Conservation (phyloP, 2,113 vertebrate genomes). For the Microcebus griseorufus region DNA sequence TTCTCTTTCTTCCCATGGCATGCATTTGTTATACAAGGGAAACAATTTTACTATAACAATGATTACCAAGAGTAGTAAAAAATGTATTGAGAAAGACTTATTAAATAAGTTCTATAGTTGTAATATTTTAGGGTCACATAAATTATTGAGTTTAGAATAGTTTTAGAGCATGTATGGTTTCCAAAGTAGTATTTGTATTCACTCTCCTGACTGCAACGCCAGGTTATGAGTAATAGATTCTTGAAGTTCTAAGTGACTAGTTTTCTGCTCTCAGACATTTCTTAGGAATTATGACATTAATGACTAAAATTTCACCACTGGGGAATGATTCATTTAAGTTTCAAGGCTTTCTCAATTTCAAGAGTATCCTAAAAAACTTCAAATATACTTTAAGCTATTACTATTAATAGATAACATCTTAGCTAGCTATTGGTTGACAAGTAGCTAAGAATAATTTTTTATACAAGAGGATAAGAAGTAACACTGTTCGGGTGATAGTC, state of each 20-base stretch:
- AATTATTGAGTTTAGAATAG: neutral
- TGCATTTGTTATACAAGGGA: neutral
- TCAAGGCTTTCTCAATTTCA: neutral
- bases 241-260: neutral
- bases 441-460: neutral
- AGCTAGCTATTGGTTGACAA: neutral
- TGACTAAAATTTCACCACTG: neutral
- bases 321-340: neutral
- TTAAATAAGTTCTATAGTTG: neutral
- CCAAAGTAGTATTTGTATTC: neutral
- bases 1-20: rapidly evolving
- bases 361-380: neutral
- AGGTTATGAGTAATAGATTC: neutral
- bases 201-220: neutral
- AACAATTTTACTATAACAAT: neutral
- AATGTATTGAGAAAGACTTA: neutral
- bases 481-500: no score
- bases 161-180: neutral
- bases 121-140: neutral
- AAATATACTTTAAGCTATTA: neutral
- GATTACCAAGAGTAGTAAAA: neutral
- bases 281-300: neutral
- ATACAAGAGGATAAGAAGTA: no score
- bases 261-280: neutral
- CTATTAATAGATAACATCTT: neutral